phyloP scores from a whole-genome alignment of 2,888 invertebrate genomes.

The Hemithea aestivaria region DNA sequence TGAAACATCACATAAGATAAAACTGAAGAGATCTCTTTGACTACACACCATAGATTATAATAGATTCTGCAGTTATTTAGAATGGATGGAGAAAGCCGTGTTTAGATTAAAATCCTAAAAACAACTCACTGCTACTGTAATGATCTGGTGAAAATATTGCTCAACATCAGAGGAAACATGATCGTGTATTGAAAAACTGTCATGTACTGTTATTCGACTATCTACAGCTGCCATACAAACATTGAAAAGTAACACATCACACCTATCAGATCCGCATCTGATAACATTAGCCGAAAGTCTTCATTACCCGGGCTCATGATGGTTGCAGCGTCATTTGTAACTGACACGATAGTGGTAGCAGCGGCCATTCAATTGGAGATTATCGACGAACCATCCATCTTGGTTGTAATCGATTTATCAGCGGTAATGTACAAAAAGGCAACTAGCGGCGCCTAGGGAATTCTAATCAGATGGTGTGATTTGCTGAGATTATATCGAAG shows the following conservation, averaged over 20 bases:
- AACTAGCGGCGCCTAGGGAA: background rate
- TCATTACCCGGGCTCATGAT: slow-evolving; percentile 28
- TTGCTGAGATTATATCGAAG: too few relatives aligned
- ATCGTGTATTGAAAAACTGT: too few relatives aligned
- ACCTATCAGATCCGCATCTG: slow-evolving; percentile 8
- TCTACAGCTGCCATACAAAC: background rate
- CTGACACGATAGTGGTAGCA: slow-evolving; percentile 38
- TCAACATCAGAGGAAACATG: too few relatives aligned
- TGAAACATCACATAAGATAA: too few relatives aligned
- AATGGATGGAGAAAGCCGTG: too few relatives aligned
- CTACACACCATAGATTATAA: too few relatives aligned
- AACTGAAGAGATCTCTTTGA: too few relatives aligned
- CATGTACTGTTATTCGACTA: background rate
- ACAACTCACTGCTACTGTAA: too few relatives aligned
- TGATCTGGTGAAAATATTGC: too few relatives aligned
- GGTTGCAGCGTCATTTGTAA: slow-evolving; percentile 41
- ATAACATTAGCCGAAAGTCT: slow-evolving; percentile 27
- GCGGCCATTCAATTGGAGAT: slow-evolving; percentile 37
- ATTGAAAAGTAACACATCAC: slow-evolving; percentile 6
- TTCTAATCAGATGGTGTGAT: background rate
- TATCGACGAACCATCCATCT: slow-evolving; percentile 35
- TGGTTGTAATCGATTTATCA: slow-evolving; percentile 23
- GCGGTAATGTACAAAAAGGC: slow-evolving; percentile 13
- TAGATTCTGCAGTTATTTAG: too few relatives aligned
- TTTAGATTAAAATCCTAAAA: too few relatives aligned